These are phyloP conservation scores for Pseudeuparius sepicola DNA, from an alignment of 2,888 invertebrate genomes.

Conservation along the genomic window DNA sequence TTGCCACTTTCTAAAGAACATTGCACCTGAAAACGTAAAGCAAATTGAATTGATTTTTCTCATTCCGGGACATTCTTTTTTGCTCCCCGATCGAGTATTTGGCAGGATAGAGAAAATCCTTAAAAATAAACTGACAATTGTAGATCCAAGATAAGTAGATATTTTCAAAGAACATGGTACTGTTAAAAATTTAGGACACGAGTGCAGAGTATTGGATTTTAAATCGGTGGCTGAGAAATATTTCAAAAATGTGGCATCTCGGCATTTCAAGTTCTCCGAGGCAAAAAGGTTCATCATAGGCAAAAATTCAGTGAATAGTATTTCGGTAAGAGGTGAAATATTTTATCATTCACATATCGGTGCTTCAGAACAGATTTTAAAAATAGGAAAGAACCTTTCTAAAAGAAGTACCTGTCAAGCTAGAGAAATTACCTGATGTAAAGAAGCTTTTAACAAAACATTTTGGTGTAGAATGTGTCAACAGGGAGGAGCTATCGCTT, in stretches of 20 bases:
- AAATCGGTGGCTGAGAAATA: slow-evolving; percentile 3
- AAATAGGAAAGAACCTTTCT: slow-evolving; percentile 6
- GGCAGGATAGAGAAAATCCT: slow-evolving; percentile 7
- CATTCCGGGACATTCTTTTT: slow-evolving; percentile 5
- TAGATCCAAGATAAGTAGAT: slow-evolving; percentile 7
- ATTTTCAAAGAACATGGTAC: slow-evolving; percentile 9
- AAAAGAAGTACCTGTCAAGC: slow-evolving; percentile 3
- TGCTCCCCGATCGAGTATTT: slow-evolving; percentile 7
- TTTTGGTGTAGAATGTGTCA: slow-evolving; percentile 9
- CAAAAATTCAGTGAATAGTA: slow-evolving; percentile 8
- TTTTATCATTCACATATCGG: slow-evolving; percentile 7
- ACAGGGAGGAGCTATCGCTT: background rate
- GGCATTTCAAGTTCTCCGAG: slow-evolving; percentile 4
- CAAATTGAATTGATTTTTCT: too few relatives aligned
- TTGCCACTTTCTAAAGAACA: slow-evolving; percentile 2
- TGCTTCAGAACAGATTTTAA: slow-evolving; percentile 3
- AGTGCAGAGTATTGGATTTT: slow-evolving; percentile 1
- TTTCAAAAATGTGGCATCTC: slow-evolving; percentile 6
- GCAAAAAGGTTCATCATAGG: slow-evolving; percentile 3
- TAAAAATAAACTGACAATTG: slow-evolving; percentile 7
- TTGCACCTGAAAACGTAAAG: too few relatives aligned
- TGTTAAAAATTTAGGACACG: background rate
- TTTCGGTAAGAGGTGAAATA: slow-evolving; percentile 8
- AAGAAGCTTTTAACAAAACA: slow-evolving; percentile 8
- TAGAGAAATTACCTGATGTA: slow-evolving; percentile 7